A percentile compares a stretch with the other conserved stretches of the same genome.
Conservation (phyloP, 23 tunicate genomes). For the Trididemnum nubilum region DNA sequence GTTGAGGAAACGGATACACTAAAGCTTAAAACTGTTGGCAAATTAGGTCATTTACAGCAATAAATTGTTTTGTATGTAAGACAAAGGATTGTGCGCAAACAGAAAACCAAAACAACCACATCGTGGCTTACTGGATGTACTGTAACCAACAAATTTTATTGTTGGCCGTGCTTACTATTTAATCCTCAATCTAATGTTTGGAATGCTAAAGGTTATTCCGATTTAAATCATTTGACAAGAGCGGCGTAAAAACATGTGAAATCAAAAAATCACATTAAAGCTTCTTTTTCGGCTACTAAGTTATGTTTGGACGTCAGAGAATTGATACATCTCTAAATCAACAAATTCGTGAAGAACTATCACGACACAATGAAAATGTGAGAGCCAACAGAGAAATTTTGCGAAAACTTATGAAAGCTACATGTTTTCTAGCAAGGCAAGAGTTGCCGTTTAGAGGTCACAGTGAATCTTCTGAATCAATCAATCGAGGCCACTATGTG, state of each 20-base stretch:
- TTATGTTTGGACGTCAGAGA: background rate
- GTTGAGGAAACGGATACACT: no score
- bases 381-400: conserved; percentile 17
- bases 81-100: no score
- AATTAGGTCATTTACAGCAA: no score
- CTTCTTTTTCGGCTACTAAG: background rate
- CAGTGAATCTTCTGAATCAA: background rate
- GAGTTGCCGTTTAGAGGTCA: conserved; percentile 13
- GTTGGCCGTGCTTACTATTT: conserved; percentile 7
- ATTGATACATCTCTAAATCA: background rate
- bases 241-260: background rate
- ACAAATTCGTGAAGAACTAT: background rate
- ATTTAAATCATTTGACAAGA: background rate
- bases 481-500: background rate
- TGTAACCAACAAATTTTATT: background rate
- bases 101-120: no score
- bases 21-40: no score
- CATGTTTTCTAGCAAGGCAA: conserved; percentile 1
- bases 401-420: background rate
- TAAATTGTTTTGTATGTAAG: no score
- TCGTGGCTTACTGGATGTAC: background rate
- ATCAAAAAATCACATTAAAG: conserved; percentile 7
- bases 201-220: background rate
- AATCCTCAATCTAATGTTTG: background rate
- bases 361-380: background rate